Evolutionary conservation across 2,797 vertebrate species (phyloP).

Genomic region (Sphenodon punctatus): DNA sequence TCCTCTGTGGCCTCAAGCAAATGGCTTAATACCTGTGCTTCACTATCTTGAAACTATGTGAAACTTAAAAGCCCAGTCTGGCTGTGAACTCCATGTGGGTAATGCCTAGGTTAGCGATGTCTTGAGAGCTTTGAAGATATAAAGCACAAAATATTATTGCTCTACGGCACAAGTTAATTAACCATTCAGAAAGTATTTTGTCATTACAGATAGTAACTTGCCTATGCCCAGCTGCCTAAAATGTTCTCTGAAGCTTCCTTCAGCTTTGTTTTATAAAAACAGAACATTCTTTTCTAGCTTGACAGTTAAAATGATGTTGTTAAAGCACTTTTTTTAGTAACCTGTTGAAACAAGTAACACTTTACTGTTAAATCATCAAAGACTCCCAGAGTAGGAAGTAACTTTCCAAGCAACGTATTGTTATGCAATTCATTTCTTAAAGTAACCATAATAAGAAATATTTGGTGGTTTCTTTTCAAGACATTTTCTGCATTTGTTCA

Average conservation of each 20-base stretch:
- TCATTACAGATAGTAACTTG: background rate
- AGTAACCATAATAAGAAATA: constrained; percentile 8
- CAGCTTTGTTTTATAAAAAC: constrained; percentile 53
- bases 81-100: background rate
- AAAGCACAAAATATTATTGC: background rate
- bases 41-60: background rate
- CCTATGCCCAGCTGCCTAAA: constrained; percentile 50
- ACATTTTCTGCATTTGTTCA: constrained; percentile 39
- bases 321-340: constrained; percentile 61
- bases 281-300: constrained; percentile 57
- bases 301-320: constrained; percentile 57
- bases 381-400: constrained; percentile 43
- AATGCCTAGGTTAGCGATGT: background rate
- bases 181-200: background rate
- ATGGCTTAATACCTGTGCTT: background rate
- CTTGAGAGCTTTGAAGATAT: background rate
- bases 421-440: constrained; percentile 45
- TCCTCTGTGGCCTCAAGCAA: background rate
- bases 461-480: constrained; percentile 13
- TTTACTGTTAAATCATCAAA: constrained; percentile 57
- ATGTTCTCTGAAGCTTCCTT: constrained; percentile 38
- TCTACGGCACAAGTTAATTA: background rate
- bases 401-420: constrained; percentile 10
- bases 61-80: background rate
- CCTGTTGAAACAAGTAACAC: constrained; percentile 59